Conservation (phyloP, 2,797 vertebrate species). For the Pelochelys cantorii region DNA sequence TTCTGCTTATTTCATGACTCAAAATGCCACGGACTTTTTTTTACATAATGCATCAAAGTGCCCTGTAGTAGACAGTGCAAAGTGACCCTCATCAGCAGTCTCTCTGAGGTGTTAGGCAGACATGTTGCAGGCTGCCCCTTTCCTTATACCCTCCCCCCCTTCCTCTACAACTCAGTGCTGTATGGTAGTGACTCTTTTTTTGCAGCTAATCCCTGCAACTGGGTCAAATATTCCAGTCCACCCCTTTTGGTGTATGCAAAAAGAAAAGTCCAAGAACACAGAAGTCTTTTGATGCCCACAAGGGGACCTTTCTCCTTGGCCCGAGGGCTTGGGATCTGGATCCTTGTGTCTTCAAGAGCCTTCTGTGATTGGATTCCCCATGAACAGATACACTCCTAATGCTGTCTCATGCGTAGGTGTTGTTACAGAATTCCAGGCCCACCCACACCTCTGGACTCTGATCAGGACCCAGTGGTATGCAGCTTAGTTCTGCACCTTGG, state of each 20-base stretch:
- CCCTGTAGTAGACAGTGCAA: not conserved
- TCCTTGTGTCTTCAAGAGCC: not conserved
- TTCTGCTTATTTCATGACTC: not conserved
- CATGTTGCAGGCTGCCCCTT: not conserved
- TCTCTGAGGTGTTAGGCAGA: not conserved
- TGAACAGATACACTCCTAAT: not conserved
- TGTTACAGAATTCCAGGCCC: not conserved
- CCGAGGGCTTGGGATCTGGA: not conserved
- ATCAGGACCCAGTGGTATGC: not conserved
- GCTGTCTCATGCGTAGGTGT: not conserved
- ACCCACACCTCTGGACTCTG: not conserved
- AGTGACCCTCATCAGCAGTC: not conserved
- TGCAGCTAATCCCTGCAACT: not conserved
- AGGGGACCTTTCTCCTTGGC: not conserved
- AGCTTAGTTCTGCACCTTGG: not conserved
- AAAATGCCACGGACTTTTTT: not conserved
- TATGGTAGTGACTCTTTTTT: not conserved
- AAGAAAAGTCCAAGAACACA: not conserved
- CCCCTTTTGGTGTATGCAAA: not conserved
- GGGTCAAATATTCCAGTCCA: not conserved
- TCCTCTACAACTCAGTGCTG: not conserved
- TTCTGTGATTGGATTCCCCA: not conserved
- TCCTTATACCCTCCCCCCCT: not conserved
- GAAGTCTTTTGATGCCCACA: not conserved
- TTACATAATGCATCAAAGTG: not conserved